Percentiles rank a stretch among this genome's conserved stretches.
phyloP scores from a whole-genome alignment of 2,888 invertebrate genomes.

The Shargacucullia verbasci region DNA sequence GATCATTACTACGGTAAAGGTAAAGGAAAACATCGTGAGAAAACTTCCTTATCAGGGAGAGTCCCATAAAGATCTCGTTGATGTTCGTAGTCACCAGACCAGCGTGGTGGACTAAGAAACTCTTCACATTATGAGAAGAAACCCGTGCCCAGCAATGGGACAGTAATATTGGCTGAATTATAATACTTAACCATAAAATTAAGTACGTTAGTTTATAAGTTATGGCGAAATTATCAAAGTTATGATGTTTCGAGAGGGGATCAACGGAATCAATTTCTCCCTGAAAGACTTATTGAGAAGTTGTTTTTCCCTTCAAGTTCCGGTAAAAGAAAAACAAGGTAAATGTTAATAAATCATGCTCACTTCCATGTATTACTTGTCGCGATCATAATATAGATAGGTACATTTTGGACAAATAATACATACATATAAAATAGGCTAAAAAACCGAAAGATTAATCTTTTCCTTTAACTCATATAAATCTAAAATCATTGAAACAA shows the following conservation, averaged over 20 bases:
- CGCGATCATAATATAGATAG: slow-evolving; percentile 2
- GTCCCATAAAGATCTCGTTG: no score
- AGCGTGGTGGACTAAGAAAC: no score
- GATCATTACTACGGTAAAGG: no score
- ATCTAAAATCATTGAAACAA: neutral
- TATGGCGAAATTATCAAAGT: slow-evolving; percentile 59
- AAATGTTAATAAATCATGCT: slow-evolving; percentile 47
- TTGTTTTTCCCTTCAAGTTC: slow-evolving; percentile 69
- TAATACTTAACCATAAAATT: neutral
- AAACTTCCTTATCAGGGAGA: no score
- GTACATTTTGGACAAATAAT: no score
- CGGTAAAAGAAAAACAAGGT: slow-evolving; percentile 43
- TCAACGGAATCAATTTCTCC: slow-evolving; percentile 68
- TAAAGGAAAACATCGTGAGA: no score
- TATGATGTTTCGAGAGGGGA: slow-evolving; percentile 60
- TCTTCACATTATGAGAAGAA: no score
- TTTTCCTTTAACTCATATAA: neutral
- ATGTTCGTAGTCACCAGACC: no score
- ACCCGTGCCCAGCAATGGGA: no score
- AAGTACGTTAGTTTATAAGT: slow-evolving; percentile 25
- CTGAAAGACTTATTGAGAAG: slow-evolving; percentile 67
- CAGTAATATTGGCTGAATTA: no score
- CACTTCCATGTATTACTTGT: slow-evolving; percentile 12
- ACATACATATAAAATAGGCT: no score
- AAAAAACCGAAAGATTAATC: no score